These are phyloP conservation scores for Okapia johnstoni DNA, from an alignment of 2,113 vertebrate genomes.

Conservation along the genomic window DNA sequence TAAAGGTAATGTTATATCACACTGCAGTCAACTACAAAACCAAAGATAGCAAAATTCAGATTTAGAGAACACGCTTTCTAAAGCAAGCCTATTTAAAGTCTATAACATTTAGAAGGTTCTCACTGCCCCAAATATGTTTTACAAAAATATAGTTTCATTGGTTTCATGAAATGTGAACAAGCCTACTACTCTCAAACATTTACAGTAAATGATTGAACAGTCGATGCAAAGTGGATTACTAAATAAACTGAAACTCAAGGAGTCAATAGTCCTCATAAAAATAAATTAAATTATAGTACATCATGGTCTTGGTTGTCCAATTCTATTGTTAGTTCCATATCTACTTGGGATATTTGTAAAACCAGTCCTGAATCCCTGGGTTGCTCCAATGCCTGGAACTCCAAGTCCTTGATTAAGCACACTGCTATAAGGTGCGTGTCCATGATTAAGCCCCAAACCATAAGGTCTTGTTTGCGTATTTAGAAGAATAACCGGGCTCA, in stretches of 20 bases:
- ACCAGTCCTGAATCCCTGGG: slow-evolving; percentile 89
- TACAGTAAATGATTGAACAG: slow-evolving; percentile 77
- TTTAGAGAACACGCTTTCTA: slow-evolving; percentile 54
- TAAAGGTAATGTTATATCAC: neutral
- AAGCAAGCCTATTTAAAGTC: slow-evolving; percentile 70
- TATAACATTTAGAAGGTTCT: slow-evolving; percentile 37
- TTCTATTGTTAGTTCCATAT: slow-evolving; percentile 81
- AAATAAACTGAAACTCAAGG: slow-evolving; percentile 64
- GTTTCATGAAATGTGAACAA: slow-evolving; percentile 74
- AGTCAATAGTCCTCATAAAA: slow-evolving; percentile 76
- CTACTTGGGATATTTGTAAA: slow-evolving; percentile 82
- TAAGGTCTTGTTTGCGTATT: slow-evolving; percentile 86
- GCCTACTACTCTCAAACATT: slow-evolving; percentile 70
- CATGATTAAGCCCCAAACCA: slow-evolving; percentile 85
- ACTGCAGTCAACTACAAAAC: slow-evolving; percentile 45
- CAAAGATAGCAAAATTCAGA: slow-evolving; percentile 60
- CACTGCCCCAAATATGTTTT: slow-evolving; percentile 63
- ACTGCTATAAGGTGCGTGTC: slow-evolving; percentile 80
- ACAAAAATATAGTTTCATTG: slow-evolving; percentile 69
- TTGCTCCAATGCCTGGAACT: slow-evolving; percentile 75
- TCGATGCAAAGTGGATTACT: slow-evolving; percentile 74
- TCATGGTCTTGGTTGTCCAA: slow-evolving; percentile 86
- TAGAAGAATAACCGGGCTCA: slow-evolving; percentile 86
- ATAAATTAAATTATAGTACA: slow-evolving; percentile 72
- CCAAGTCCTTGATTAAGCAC: slow-evolving; percentile 83